phyloP scores from a whole-genome alignment of 2,888 invertebrate species.

The Diaprepes abbreviatus region DNA sequence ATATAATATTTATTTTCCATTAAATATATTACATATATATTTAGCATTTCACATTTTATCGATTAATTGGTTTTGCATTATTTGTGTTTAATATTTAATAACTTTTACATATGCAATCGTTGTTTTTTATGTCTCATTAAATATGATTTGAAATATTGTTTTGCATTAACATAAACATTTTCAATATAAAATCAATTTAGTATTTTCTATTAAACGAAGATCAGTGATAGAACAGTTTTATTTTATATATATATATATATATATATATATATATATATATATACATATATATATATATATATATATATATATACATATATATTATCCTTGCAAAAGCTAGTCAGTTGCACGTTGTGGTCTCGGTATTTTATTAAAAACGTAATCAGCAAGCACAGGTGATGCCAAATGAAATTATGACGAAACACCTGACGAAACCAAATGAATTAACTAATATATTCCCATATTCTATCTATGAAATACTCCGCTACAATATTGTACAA shows the following conservation, averaged over 20 bases:
- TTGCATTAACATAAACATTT: not conserved
- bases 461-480: too few relatives aligned
- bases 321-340: too few relatives aligned
- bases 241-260: not conserved
- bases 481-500: too few relatives aligned
- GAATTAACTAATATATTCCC: too few relatives aligned
- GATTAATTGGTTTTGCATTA: not conserved
- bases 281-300: not conserved
- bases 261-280: not conserved
- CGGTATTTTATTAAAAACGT: too few relatives aligned
- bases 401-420: too few relatives aligned
- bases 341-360: too few relatives aligned
- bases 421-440: too few relatives aligned
- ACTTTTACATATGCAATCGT: not conserved
- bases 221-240: too few relatives aligned
- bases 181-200: not conserved
- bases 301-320: not conserved
- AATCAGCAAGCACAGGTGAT: too few relatives aligned
- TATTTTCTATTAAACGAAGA: not conserved
- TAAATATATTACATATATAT: not conserved
- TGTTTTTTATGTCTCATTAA: not conserved
- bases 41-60: conserved; percentile 4
- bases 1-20: not conserved
- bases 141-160: not conserved
- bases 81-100: conserved; percentile 5